Conservation (phyloP, 2,113 vertebrate genomes). For the Macquaria australasica region DNA sequence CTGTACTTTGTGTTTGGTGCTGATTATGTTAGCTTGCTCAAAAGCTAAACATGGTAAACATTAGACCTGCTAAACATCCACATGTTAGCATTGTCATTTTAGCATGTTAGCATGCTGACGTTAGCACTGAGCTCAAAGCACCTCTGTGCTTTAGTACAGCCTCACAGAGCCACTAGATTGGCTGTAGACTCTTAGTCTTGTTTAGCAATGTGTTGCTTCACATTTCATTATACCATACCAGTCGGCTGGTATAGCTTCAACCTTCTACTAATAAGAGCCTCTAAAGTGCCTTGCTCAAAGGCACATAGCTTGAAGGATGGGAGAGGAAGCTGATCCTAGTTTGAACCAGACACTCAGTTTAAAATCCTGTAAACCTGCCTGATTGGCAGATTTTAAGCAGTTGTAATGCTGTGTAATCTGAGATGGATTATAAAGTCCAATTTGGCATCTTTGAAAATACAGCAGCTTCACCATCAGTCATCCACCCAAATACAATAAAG, state of each 20-base stretch:
- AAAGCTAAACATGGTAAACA: background rate
- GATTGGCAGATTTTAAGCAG: constrained; percentile 24
- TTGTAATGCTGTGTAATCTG: constrained; percentile 40
- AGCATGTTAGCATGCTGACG: background rate
- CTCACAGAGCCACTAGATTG: too few relatives aligned
- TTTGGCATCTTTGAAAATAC: constrained; percentile 7
- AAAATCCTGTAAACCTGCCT: constrained; percentile 9
- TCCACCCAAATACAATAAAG: background rate
- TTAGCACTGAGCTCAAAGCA: background rate
- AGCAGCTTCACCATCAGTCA: background rate
- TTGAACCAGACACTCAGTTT: background rate
- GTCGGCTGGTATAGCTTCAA: background rate
- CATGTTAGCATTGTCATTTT: background rate
- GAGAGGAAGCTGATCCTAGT: background rate
- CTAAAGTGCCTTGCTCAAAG: background rate
- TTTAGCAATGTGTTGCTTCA: background rate
- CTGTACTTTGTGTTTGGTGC: background rate
- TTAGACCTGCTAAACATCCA: background rate
- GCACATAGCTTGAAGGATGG: background rate
- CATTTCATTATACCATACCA: background rate
- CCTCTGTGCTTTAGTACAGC: too few relatives aligned
- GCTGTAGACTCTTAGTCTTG: background rate
- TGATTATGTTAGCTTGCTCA: background rate
- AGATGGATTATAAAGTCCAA: constrained; percentile 7
- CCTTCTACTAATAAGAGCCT: background rate